phyloP scores from a whole-genome alignment of 2,113 vertebrate genomes.

The Salvator merianae region DNA sequence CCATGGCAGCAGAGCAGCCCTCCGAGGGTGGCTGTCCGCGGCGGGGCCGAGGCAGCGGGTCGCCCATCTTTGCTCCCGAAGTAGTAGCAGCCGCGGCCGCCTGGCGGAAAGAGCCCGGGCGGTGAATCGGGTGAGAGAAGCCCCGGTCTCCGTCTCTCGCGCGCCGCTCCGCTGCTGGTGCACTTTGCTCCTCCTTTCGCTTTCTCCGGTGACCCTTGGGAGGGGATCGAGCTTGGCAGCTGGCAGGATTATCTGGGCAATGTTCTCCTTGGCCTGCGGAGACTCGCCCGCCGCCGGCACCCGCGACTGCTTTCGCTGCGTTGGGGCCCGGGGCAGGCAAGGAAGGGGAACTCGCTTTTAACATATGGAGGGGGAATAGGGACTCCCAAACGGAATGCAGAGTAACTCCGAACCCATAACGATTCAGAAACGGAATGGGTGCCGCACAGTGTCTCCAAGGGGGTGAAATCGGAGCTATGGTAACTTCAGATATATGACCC shows the following conservation, averaged over 20 bases:
- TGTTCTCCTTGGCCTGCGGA: background rate
- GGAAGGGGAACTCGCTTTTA: background rate
- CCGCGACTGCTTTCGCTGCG: too few species aligned
- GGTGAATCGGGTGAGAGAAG: background rate
- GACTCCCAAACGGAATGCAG: too few species aligned
- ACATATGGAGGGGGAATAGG: background rate
- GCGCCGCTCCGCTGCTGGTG: background rate
- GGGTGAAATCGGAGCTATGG: too few species aligned
- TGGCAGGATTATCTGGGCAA: background rate
- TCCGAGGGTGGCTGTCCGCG: background rate
- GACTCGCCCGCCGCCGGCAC: too few species aligned
- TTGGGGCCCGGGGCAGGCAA: background rate
- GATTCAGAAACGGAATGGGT: background rate
- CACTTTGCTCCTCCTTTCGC: background rate
- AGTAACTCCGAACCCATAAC: too few species aligned
- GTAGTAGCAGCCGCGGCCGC: background rate
- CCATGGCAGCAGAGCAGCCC: background rate
- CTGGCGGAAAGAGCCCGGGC: background rate
- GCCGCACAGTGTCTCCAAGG: too few species aligned
- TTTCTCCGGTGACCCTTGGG: background rate
- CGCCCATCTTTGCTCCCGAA: background rate
- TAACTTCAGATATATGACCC: too few species aligned
- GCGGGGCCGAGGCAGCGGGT: background rate
- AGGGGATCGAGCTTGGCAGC: background rate
- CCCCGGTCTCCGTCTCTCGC: background rate